Base-by-base conservation (phyloP, 2,113 vertebrate genomes). In the Anser brachyrhynchus region DNA sequence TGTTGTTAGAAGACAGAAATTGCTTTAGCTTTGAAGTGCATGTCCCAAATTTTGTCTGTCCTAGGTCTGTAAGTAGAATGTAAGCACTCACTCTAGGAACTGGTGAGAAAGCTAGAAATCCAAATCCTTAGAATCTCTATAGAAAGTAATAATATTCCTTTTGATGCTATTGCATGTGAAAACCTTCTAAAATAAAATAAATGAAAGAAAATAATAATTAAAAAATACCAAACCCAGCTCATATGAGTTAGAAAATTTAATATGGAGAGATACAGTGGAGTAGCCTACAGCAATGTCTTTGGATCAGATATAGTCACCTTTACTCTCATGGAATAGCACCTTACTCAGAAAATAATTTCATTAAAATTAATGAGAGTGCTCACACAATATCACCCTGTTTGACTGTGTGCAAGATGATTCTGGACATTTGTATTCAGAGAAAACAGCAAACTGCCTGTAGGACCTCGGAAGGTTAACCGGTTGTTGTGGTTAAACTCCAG, bases 1-100 rank as follows among this genome's bases (percentile, higher is more conserved):
- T 89, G 55, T 71, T 87, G 90, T 76, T 77, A 84, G 65, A 77
- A 89, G 87, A 92, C 5, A 69, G 26, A 89, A 94, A 94, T 94
- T 86, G 83, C 86, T 86, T 89, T 78, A 41, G 6, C 71, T 81
- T 96, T 95, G 85, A 96, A 87, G 29, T 46, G 25, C 31, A 9
- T 62, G 23, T 9, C 41, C 74, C 66, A 87, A 66, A 94, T 84
- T 84, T 52, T 37, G n/a, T 51, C 52, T 81, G 9, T 90, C 41
- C 17, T 70, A 74, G 29, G 28, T 41, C 31, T 84, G 51, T 28
- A n/a, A 82, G 46, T 67, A 51, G 93, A 95, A 91, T n/a, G 13
- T 62, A 78, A 62, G 9, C 9, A 29, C 88, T 85, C 35, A 20
- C 8, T 1, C 23, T 83, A 46, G 84, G 52, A 93, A 28, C 13